Evolutionary conservation across 30 jellyfish, hydroid and myxozoan genomes (phyloP), one percentile per base, ranked within the genome.

Genomic region (Chironex yamaguchii): DNA sequence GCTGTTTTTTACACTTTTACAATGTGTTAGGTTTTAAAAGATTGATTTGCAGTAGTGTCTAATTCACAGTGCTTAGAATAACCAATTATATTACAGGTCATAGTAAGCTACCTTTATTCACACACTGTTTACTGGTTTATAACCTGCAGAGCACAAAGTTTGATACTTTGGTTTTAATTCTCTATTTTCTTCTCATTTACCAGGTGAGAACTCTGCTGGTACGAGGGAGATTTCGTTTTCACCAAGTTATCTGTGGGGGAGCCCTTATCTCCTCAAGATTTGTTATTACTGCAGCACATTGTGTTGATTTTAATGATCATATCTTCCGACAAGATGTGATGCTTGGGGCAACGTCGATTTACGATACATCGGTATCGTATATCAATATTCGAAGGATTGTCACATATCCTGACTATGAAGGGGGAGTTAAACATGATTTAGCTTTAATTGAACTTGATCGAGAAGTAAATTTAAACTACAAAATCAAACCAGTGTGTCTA

Each of bases 191-290:
- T n/a, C n/a, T n/a, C n/a, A n/a, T n/a, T n/a, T n/a, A 4, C 52
- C 24, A 74, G 87, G 32, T 74, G 0, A 80, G 82, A 20, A 49
- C 49, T 3, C 13, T 25, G 49, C 21, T 36, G 13, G 0, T 35
- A 22, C 28, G 23, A n/a, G 21, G 82, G 30, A 42, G 52, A 31
- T 74, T 34, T 50, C 42, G 50, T 17, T 24, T 68, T 24, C 22
- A 32, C n/a, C 20, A 0, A 12, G 87, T 74, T 24, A 74, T 32
- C 82, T 74, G 87, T 36, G 87, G 87, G 13, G 87, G 87, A 50
- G 87, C 52, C 28, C 26, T 74, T 35, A 32, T 74, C 2, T 74
- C 87, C 6, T 26, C 34, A 22, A 22, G 11, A 2, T 30, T 12
- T 23, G 27, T 74, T 22, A 25, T 74, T 11, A 74, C 87, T 23